A percentile compares a stretch with the other conserved stretches of the same genome.
Conservation (phyloP, 2,888 invertebrate genomes). For the Gasteruption jaculator region DNA sequence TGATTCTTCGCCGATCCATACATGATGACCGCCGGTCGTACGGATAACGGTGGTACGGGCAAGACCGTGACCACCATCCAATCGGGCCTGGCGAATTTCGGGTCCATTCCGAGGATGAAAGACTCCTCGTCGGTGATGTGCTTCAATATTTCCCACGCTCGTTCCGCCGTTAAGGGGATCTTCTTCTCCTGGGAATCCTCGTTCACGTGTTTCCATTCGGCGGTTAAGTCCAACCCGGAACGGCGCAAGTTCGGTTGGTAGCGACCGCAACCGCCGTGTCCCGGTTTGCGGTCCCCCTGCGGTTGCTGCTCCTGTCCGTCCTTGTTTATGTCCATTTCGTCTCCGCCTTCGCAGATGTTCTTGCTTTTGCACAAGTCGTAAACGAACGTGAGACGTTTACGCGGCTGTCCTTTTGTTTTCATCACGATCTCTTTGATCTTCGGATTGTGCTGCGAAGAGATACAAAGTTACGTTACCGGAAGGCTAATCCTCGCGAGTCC, state of each 20-base stretch:
- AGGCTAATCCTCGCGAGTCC: too few species aligned
- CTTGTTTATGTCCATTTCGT: constrained; percentile 91
- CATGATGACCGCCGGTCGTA: constrained; percentile 98
- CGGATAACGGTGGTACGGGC: constrained; percentile 94
- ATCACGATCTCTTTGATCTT: constrained; percentile 91
- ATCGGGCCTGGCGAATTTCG: constrained; percentile 94
- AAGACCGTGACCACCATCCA: constrained; percentile 99
- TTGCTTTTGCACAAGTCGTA: constrained; percentile 98
- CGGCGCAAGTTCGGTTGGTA: constrained; percentile 93
- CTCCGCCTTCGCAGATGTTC: constrained; percentile 97
- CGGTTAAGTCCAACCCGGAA: constrained; percentile 86
- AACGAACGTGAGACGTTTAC: constrained; percentile 90
- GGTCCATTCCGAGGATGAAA: constrained; percentile 92
- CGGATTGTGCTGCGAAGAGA: constrained; percentile 69
- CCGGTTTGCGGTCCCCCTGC: constrained; percentile 59
- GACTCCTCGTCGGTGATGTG: constrained; percentile 97
- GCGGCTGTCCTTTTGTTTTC: constrained; percentile 94
- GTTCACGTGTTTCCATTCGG: constrained; percentile 98
- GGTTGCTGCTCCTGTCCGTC: constrained; percentile 61
- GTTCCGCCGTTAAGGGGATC: constrained; percentile 87
- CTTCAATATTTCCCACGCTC: constrained; percentile 96
- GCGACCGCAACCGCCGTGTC: constrained; percentile 96
- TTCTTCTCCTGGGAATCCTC: constrained; percentile 98
- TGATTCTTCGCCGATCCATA: constrained; percentile 98
- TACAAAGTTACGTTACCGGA: constrained; percentile 19